Evolutionary conservation across 2,113 vertebrate species (phyloP), one percentile per base, ranked within the genome.

Genomic region (human): DNA sequence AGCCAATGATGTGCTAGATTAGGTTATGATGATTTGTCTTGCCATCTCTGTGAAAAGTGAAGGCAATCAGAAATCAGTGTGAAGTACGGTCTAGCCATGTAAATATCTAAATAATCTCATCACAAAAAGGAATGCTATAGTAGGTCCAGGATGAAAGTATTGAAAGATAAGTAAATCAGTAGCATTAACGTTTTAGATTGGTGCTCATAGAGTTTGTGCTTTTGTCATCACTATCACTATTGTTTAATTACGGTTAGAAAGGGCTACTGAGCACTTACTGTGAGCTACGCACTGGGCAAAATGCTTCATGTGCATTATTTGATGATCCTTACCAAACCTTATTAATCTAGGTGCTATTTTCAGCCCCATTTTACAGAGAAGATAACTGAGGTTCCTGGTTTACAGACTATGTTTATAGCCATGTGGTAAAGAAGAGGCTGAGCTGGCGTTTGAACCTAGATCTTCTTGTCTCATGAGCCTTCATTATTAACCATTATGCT

Each of bases 1-100:
- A 93, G 98, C 94, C 95, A 95, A 78, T 96, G 89, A 96, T 76
- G 75, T 89, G 92, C 96, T 95, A 98, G 96, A 84, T 92, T 96
- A 92, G 93, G 95, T 97, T 98, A 98, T 97, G 97, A 98, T 43
- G 95, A 93, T 96, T 84, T 75, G 84, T 96, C 95, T 97, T 97
- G 96, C 84, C 4, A 18, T 70, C 84, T 97, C 45, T 23, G 4
- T 23, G 83, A 95, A 94, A 90, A 80, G 59, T 87, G 96, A 97
- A 95, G 64, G 93, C 95, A 97, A 94, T 98, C 98, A 98, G 97
- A 97, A 97, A 84, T 97, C 98, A 87, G 32, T 9, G 27, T 72
- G 72, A 96, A 85, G 50, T 88, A 9, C 38, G 7, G 14, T 11
- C 4, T 79, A 40, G 20, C 38, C 16, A 22, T 79, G 6, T 38